Evolutionary conservation across 1,140 invertebrate species (phyloP), one percentile per base, ranked within the genome.

Genomic region (Drosophila parabipectinata): DNA sequence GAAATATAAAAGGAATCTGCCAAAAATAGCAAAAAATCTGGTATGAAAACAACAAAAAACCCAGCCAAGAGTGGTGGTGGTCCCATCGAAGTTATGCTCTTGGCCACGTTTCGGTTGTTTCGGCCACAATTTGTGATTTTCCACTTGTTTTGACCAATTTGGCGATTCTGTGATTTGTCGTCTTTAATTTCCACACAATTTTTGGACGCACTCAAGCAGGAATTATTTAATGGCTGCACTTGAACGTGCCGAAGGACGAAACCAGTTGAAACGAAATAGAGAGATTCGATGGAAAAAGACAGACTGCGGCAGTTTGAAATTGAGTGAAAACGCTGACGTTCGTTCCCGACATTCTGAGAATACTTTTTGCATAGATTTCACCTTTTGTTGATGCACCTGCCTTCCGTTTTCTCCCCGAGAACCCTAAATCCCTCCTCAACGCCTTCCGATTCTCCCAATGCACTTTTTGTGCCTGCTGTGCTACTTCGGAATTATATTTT

Each of bases 101-200:
- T 82, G 57, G 50, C 67, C 68, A 83, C 83, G 83, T 88, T 77
- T 58, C 45, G 67, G 37, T 55, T 74, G 18, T 57, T 64, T 26
- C 34, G 72, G 53, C 59, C 59, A 58, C 72, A 77, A 84, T 77
- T 81, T 78, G 71, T 85, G 82, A 85, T 85, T 72, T 85, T 76
- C 74, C 71, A 87, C 79, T 88, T 88, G 67, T 82, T 82, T 79
- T 83, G 67, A 72, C 83, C 83, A 88, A 88, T 88, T 88, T 88
- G 63, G 54, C 50, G 83, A 79, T 79, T 88, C 83, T 76, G 48
- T 71, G 68, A 89, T 73, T 82, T 87, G 61, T 66, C 61, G 66
- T 66, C 71, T 88, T 79, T 87, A 79, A 88, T 83, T 87, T 52
- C 67, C 59, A 53, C 67, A 64, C 51, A 61, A 77, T 87, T 87